phyloP scores from a whole-genome alignment of 2,797 vertebrate species.

The Danio albolineatus region DNA sequence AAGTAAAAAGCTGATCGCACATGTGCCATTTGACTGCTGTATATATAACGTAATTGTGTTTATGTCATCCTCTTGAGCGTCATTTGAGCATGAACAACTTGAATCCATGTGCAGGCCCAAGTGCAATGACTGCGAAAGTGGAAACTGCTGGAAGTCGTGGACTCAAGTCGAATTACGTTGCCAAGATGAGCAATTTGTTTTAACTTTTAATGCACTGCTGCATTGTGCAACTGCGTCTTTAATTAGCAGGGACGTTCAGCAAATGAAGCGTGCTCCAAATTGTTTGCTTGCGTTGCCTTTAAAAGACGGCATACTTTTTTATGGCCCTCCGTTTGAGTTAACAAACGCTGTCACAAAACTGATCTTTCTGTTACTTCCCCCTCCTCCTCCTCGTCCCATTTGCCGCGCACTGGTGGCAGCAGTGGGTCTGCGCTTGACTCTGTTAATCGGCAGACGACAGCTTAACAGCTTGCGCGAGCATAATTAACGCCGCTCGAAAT shows the following conservation, averaged over 20 bases:
- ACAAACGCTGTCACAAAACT: conserved; percentile 75
- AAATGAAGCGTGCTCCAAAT: conserved; percentile 73
- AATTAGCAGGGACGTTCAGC: conserved; percentile 78
- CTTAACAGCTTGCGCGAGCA: conserved; percentile 79
- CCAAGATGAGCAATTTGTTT: conserved; percentile 65
- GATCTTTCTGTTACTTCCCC: conserved; percentile 62
- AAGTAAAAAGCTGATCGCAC: background rate
- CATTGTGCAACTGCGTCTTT: conserved; percentile 65
- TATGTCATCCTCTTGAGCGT: conserved; percentile 19
- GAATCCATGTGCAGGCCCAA: conserved; percentile 63
- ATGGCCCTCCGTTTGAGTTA: conserved; percentile 70
- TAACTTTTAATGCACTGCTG: conserved; percentile 72
- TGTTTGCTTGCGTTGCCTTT: conserved; percentile 71
- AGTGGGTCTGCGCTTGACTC: conserved; percentile 74
- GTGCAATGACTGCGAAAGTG: conserved; percentile 66
- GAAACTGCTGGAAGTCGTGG: conserved; percentile 66
- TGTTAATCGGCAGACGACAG: conserved; percentile 79
- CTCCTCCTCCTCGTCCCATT: conserved; percentile 61
- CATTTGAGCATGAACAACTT: conserved; percentile 56
- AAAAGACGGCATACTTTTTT: conserved; percentile 64
- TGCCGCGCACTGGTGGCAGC: conserved; percentile 68
- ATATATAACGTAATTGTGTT: conserved; percentile 19
- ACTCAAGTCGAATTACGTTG: conserved; percentile 63
- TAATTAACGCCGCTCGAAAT: conserved; percentile 80
- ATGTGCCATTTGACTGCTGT: background rate